Base-by-base conservation (phyloP, 2,888 invertebrate species). In the Cactoblastis cactorum region DNA sequence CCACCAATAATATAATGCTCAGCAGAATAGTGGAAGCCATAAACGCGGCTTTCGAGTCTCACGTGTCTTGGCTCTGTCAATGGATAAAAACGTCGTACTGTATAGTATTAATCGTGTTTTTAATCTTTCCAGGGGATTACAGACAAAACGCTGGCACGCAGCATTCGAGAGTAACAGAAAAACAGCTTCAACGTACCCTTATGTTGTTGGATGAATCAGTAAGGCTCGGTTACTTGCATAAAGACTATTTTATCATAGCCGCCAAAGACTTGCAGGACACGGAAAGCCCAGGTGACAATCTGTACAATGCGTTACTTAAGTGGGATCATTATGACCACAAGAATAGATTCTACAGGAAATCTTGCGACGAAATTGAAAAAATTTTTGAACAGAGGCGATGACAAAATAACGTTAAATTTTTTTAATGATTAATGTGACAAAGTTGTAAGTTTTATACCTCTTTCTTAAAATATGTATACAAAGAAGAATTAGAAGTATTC, bases 61-160 rank as follows among this genome's bases (percentile, higher is more conserved):
- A n/a, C n/a, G n/a, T n/a, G n/a, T n/a, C n/a, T n/a, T n/a, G n/a
- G n/a, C n/a, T n/a, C n/a, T n/a, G n/a, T n/a, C n/a, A n/a, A n/a
- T n/a, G n/a, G n/a, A n/a, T n/a, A n/a, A n/a, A n/a, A n/a, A n/a
- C n/a, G n/a, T n/a, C n/a, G n/a, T n/a, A n/a, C n/a, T n/a, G n/a
- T n/a, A n/a, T n/a, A n/a, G n/a, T n/a, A n/a, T n/a, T n/a, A 41
- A 12, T 50, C 22, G 17, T 14, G 9, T 39, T 38, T 48, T 1
- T 12, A 22, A 55, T 53, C 28, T 15, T 61, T 57, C 1, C 71
- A 87, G 88, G 88, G 34, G 85, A 88, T 55, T 88, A 88, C 62
- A 71, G 86, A 1, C 77, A 73, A 47, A 76, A 75, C 14, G 49
- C 18, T 33, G 49, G 41, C 11, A 34, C 33, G 8, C 41, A 49